Conservation (phyloP, 2,888 invertebrate genomes). For the Drosophila percnosoma region DNA sequence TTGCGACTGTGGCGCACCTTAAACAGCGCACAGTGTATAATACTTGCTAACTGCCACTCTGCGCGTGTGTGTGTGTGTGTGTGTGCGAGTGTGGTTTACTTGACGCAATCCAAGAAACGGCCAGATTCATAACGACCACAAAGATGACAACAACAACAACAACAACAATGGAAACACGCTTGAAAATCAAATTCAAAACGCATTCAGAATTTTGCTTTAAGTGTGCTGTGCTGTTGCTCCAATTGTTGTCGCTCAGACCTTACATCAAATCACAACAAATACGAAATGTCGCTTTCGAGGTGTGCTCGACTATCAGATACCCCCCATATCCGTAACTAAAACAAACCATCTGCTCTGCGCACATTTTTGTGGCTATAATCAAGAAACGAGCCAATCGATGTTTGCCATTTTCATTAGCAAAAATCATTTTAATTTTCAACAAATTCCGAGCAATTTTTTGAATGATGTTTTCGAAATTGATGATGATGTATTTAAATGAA, state of each 20-base stretch:
- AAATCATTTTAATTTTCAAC: not conserved
- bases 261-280: conserved; percentile 24
- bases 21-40: conserved; percentile 42
- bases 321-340: not conserved
- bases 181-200: conserved; percentile 46
- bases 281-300: not conserved
- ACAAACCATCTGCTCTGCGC: not conserved
- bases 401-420: not conserved
- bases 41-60: conserved; percentile 19
- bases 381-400: not conserved
- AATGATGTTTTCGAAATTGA: not conserved
- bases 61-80: conserved; percentile 3
- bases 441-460: not conserved
- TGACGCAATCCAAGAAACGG: conserved; percentile 66
- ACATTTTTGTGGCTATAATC: not conserved
- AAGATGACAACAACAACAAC: conserved; percentile 58
- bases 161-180: conserved; percentile 24
- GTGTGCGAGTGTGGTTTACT: conserved; percentile 52
- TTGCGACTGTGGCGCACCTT: conserved; percentile 68
- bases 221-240: not conserved
- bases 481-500: not conserved
- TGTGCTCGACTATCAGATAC: not conserved
- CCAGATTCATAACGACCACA: conserved; percentile 47
- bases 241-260: conserved; percentile 16
- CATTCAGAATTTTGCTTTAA: conserved; percentile 47